Percentiles rank a stretch among this genome's conserved stretches.
These are phyloP conservation scores for Psettodes erumei DNA, from an alignment of 2,113 vertebrate genomes.

Conservation along the genomic window DNA sequence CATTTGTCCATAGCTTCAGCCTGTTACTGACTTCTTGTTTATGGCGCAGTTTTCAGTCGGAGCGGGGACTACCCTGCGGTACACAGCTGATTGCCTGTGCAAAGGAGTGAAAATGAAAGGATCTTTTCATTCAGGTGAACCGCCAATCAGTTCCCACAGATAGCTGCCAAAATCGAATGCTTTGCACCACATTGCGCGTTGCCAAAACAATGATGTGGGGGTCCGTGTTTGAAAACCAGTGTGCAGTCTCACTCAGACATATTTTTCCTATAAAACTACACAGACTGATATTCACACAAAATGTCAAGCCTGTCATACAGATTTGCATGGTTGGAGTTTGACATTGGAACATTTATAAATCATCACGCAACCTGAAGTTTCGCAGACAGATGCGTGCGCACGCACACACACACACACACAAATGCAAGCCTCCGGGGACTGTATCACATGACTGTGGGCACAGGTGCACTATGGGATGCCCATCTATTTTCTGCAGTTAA, in stretches of 20 bases:
- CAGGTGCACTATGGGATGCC: constrained; percentile 74
- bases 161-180: constrained; percentile 33
- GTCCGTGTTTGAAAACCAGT: constrained; percentile 34
- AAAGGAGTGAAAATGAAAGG: constrained; percentile 31
- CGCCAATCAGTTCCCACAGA: constrained; percentile 22
- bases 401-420: not conserved
- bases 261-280: not conserved
- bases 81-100: constrained; percentile 20
- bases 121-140: constrained; percentile 32
- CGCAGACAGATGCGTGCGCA: not conserved
- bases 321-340: constrained; percentile 50
- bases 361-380: constrained; percentile 24
- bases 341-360: constrained; percentile 24
- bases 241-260: not conserved
- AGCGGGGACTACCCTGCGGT: not conserved
- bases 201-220: constrained; percentile 20
- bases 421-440: constrained; percentile 29
- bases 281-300: constrained; percentile 25
- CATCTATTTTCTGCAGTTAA: constrained; percentile 76
- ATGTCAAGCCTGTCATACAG: constrained; percentile 53
- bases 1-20: not conserved
- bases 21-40: not conserved
- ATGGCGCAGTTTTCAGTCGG: not conserved
- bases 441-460: constrained; percentile 55
- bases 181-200: constrained; percentile 32